These are phyloP conservation scores for Myocastor coypus DNA, from an alignment of 2,113 vertebrate genomes.

Conservation along the genomic window DNA sequence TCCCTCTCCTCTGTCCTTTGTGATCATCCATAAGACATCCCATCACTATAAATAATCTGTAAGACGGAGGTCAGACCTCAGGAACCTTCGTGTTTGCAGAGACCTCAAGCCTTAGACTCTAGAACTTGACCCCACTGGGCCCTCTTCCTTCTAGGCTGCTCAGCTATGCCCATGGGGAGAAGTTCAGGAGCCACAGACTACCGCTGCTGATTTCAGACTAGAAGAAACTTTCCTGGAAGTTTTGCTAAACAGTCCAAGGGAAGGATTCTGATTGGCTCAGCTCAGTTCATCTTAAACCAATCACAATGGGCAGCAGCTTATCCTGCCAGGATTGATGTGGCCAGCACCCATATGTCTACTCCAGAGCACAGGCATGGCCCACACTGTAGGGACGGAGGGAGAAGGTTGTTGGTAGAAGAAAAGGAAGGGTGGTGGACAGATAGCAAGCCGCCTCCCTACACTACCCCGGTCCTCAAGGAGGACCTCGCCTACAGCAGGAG, in stretches of 20 bases:
- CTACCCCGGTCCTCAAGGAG: not conserved
- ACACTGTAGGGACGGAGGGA: not conserved
- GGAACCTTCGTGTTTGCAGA: not conserved
- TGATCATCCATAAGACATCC: not conserved
- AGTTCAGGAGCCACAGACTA: not conserved
- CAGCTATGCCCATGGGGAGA: not conserved
- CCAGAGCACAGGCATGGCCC: not conserved
- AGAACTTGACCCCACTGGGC: not conserved
- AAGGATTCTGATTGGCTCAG: slow-evolving; percentile 1
- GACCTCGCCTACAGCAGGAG: not conserved
- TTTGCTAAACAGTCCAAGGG: not conserved
- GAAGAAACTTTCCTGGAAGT: not conserved
- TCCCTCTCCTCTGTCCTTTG: not conserved
- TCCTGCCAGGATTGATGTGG: not conserved
- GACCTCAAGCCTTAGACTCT: not conserved
- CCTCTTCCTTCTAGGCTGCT: not conserved
- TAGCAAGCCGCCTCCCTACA: not conserved
- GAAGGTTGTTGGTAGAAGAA: not conserved
- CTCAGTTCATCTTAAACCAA: not conserved
- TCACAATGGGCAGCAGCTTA: not conserved
- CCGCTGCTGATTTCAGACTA: not conserved
- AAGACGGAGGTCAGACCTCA: not conserved
- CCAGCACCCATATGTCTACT: fast-evolving
- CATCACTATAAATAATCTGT: not conserved
- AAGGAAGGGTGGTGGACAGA: not conserved